These are phyloP conservation scores for Villa cingulata DNA, from an alignment of 2,888 invertebrate species.

Conservation along the genomic window DNA sequence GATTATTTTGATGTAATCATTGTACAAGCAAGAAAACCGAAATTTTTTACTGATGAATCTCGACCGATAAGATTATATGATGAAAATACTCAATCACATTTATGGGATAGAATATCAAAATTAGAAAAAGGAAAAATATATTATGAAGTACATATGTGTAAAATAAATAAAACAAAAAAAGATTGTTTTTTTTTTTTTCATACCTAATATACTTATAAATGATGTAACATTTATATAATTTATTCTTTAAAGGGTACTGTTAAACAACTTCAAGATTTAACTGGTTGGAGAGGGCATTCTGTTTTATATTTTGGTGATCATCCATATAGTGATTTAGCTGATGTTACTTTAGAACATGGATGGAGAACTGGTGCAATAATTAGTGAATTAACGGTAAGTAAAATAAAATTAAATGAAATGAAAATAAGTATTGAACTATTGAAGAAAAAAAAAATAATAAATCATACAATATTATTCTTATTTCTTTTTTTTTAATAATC, in stretches of 20 bases:
- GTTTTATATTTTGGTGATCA: conserved; percentile 97
- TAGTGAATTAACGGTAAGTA: conserved; percentile 71
- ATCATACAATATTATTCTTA: not conserved
- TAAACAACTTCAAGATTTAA: conserved; percentile 77
- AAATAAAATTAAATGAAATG: not conserved
- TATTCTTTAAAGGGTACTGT: conserved; percentile 78
- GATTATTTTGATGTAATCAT: conserved; percentile 88
- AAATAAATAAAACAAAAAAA: not conserved
- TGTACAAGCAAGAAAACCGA: conserved; percentile 88
- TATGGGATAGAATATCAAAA: conserved; percentile 82
- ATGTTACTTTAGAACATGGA: conserved; percentile 88
- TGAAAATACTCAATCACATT: conserved; percentile 61
- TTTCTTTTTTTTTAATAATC: no score
- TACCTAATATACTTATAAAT: no score
- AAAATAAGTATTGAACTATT: not conserved
- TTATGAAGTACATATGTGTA: conserved; percentile 54
- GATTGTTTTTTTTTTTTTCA: not conserved
- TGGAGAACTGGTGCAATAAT: conserved; percentile 98
- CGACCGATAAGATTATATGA: conserved; percentile 84
- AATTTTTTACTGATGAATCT: conserved; percentile 86
- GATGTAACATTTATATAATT: not conserved
- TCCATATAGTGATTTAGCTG: conserved; percentile 92
- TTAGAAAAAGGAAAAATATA: conserved; percentile 83
- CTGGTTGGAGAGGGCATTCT: conserved; percentile 83
- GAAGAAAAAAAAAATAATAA: not conserved